phyloP scores from a whole-genome alignment of 2,888 invertebrate species.

The Tuta absoluta region DNA sequence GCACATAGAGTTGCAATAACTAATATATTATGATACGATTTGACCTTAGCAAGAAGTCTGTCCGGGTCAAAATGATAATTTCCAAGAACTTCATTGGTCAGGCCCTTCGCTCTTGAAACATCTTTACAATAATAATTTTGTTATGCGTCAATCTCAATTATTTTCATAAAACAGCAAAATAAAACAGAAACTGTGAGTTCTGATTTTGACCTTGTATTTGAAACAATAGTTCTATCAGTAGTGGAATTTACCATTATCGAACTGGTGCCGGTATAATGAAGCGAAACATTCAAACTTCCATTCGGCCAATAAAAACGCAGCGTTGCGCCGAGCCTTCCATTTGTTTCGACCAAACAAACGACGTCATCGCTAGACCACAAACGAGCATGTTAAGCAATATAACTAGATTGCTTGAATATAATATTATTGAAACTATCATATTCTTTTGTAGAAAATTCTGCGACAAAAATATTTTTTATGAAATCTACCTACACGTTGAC shows the following conservation, averaged over 20 bases:
- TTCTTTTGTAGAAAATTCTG: not conserved
- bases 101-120: slow-evolving; percentile 3
- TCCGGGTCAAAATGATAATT: slow-evolving; percentile 47
- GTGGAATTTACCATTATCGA: not conserved
- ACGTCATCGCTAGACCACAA: slow-evolving; percentile 14
- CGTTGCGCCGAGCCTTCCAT: slow-evolving; percentile 28
- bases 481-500: no score
- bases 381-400: not conserved
- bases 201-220: not conserved
- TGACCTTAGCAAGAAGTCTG: slow-evolving; percentile 31
- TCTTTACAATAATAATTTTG: slow-evolving; percentile 2
- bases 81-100: slow-evolving; percentile 13
- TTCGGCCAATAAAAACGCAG: slow-evolving; percentile 27
- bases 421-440: not conserved
- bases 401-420: not conserved
- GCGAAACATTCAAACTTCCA: not conserved
- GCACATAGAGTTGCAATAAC: not conserved
- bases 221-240: not conserved
- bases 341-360: slow-evolving; percentile 21
- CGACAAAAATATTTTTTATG: not conserved
- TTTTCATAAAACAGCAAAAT: not conserved
- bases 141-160: not conserved
- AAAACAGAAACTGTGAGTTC: not conserved
- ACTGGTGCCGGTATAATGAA: not conserved
- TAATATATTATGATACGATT: slow-evolving; percentile 5